Base-by-base conservation (phyloP, 2,888 invertebrate species). In the Dasypolia templi region DNA sequence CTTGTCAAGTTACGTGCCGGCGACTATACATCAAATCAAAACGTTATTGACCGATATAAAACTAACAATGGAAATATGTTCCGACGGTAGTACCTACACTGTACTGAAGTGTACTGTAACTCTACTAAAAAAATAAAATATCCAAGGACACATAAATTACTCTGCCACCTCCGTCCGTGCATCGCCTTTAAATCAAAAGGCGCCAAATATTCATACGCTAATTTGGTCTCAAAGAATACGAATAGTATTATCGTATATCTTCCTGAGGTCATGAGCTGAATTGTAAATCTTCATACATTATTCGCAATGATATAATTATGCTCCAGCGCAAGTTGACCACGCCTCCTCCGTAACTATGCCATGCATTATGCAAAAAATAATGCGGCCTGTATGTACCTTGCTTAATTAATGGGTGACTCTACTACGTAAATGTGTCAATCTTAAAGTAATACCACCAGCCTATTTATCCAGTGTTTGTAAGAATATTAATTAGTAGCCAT, bases 221-320 rank as follows among this genome's bases (percentile, higher is more conserved):
- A 91, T 91, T 92, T 86, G 86, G 86, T 86, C 71, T 61, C 73
- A 70, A 84, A 75, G 71, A 76, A 83, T 82, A 82, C 80, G 72
- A 85, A 80, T 83, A 84, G 78, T 89, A 72, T 63, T 64, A 53
- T 53, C 63, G 53, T 53, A 91, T 89, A 89, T 89, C 87, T 85
- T 88, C 69, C 77, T 70, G 42, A 75, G 83, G 58, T 86, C 92
- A 89, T 89, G 92, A 81, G 82, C 87, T 87, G 92, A 93, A 93
- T 93, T 86, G 75, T 83, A 87, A 89, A 87, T 79, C 67, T 74
- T 71, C 75, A 75, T 73, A 77, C 71, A 77, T 81, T 84, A 79
- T 68, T 69, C 61, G 75, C 72, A 79, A 73, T 86, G 88, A 88
- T 90, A n/a, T n/a, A n/a, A n/a, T 91, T 88, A 91, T 89, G 46